phyloP scores from a whole-genome alignment of 1,140 invertebrate species.

The Anoplophora glabripennis region DNA sequence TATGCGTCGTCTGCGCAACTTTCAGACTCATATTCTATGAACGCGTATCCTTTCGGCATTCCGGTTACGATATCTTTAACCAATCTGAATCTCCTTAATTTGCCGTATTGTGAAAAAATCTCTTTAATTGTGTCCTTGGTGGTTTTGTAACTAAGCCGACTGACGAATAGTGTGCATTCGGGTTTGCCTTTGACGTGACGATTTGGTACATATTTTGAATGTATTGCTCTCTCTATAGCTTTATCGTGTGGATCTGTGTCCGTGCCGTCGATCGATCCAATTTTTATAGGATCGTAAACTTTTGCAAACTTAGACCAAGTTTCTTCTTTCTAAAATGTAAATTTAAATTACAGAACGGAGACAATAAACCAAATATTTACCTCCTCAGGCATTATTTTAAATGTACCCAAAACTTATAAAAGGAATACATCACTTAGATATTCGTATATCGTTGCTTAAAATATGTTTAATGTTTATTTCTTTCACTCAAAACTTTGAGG shows the following conservation, averaged over 20 bases:
- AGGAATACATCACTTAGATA: too few relatives aligned
- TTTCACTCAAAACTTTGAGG: too few relatives aligned
- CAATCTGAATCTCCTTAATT: constrained; percentile 64
- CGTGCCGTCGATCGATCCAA: constrained; percentile 82
- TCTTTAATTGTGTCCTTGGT: constrained; percentile 58
- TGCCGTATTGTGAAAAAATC: constrained; percentile 67
- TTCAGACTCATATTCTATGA: constrained; percentile 74
- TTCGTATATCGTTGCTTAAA: too few relatives aligned
- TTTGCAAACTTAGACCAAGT: constrained; percentile 55
- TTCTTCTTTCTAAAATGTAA: background rate
- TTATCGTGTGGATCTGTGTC: constrained; percentile 80
- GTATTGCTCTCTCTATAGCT: constrained; percentile 70
- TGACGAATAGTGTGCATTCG: constrained; percentile 74
- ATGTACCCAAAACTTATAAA: too few relatives aligned
- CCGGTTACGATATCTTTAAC: constrained; percentile 74
- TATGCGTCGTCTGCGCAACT: constrained; percentile 61
- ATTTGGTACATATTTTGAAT: constrained; percentile 67
- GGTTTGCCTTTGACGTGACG: constrained; percentile 63
- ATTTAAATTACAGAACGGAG: too few relatives aligned
- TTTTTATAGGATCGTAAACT: constrained; percentile 66
- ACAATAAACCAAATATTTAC: too few relatives aligned
- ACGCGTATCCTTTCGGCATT: constrained; percentile 78
- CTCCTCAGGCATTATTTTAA: too few relatives aligned
- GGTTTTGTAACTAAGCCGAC: constrained; percentile 70
- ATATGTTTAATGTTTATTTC: too few relatives aligned